phyloP scores from a whole-genome alignment of 2,113 vertebrate species.

The Phaetusa simplex region DNA sequence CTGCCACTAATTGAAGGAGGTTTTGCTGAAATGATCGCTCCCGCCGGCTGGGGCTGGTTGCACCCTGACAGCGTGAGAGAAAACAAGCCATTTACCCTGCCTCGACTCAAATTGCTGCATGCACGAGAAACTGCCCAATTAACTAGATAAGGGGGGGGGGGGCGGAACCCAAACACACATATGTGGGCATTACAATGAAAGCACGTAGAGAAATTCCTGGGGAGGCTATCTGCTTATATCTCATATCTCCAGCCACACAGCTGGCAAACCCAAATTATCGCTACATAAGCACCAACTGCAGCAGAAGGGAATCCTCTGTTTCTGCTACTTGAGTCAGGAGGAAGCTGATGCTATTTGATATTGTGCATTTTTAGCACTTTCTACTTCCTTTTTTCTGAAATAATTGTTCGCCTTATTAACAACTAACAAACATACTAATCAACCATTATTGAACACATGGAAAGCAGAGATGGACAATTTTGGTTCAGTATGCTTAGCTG shows the following conservation, averaged over 20 bases:
- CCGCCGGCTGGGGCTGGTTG: not conserved
- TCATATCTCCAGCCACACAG: not conserved
- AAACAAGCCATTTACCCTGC: not conserved
- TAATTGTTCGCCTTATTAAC: not conserved
- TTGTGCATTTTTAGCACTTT: not conserved
- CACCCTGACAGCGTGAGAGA: not conserved
- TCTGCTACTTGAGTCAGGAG: not conserved
- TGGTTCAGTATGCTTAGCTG: not conserved
- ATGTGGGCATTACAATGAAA: not conserved
- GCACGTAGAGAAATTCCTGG: not conserved
- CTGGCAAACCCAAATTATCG: not conserved
- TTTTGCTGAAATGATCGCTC: not conserved
- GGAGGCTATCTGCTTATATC: not conserved
- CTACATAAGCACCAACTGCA: not conserved
- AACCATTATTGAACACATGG: not conserved
- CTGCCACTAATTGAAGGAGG: not conserved
- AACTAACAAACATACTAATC: too few species aligned
- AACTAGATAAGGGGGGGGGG: not conserved
- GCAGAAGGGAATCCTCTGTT: not conserved
- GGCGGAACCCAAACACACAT: too few species aligned
- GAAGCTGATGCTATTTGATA: not conserved
- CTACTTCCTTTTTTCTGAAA: not conserved
- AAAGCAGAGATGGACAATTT: not conserved
- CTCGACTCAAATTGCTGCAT: not conserved
- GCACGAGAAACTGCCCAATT: not conserved